These are phyloP conservation scores for Hyla sarda DNA, from an alignment of 2,113 vertebrate species.

Conservation along the genomic window DNA sequence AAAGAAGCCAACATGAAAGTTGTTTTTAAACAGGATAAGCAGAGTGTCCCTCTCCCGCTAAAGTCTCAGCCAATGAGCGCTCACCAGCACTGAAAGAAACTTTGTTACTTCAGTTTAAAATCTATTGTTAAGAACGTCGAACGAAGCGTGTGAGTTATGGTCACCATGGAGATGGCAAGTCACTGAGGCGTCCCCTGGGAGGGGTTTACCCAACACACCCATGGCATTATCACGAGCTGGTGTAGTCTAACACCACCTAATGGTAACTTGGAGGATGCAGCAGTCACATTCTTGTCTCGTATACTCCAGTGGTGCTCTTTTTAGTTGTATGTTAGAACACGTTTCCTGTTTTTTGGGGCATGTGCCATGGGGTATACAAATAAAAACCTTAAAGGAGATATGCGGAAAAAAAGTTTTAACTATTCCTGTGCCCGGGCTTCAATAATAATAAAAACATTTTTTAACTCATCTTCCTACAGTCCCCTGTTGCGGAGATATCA, in stretches of 20 bases:
- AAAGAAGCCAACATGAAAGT: background rate
- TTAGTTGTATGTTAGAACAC: background rate
- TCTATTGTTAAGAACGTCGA: constrained; percentile 35
- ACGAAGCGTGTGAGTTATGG: constrained; percentile 19
- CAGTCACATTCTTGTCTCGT: background rate
- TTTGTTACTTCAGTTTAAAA: constrained; percentile 30
- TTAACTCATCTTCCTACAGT: too few species aligned
- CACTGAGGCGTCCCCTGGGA: constrained; percentile 37
- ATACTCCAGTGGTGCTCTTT: background rate
- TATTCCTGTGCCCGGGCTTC: too few species aligned
- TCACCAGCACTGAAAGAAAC: constrained; percentile 3
- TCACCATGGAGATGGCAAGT: constrained; percentile 41
- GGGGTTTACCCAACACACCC: constrained; percentile 42
- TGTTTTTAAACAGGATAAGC: background rate
- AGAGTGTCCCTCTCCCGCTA: background rate
- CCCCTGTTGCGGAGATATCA: too few species aligned
- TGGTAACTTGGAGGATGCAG: background rate
- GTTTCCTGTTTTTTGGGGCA: background rate
- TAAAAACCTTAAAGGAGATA: too few species aligned
- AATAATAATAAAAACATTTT: too few species aligned
- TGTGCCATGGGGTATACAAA: background rate
- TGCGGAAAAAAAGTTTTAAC: too few species aligned
- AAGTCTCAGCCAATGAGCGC: background rate
- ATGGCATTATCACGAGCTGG: background rate
- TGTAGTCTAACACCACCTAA: constrained; percentile 19